Evolutionary conservation across 2,888 invertebrate genomes (phyloP), one percentile per base, ranked within the genome.

Genomic region (Drosophila differens): DNA sequence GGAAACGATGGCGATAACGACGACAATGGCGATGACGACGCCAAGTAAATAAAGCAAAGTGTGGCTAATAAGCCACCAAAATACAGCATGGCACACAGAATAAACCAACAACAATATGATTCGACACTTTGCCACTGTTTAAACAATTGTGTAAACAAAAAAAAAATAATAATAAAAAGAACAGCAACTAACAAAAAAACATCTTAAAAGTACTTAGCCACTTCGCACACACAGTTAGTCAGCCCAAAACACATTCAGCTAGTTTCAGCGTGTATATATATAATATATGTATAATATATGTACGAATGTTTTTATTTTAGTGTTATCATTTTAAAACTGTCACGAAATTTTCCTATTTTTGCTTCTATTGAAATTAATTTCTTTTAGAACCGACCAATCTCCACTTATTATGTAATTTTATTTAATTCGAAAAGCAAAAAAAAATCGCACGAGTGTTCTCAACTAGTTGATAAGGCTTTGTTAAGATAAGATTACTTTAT

Each of bases 1-100:
- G 25, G 55, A 57, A 51, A 47, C 37, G 55, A 28, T 47, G 35
- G 37, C 71, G 58, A 62, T 66, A 64, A 47, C 51, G 49, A 52
- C 55, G 64, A 52, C 58, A n/a, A 39, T 28, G 51, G 33, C 47
- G 66, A 76, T 65, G 77, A 79, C 61, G 78, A 78, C 57, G 81
- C 64, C 70, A 65, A 65, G 76, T 68, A 82, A 78, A 85, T 74
- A 85, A 70, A 71, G 69, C 68, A 72, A 80, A 83, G 80, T 80
- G 74, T 75, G 85, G 77, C 89, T 82, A 85, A 88, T 88, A 88
- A 80, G 71, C 35, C 83, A 75, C 71, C 66, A 73, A 76, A 71
- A 70, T 53, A 69, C 37, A 16, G 37, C 59, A 63, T 35, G 55
- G 53, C n/a, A 47, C 41, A 62, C 69, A 33, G 28, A 37, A 51